Conservation (phyloP, 2,888 invertebrate genomes). For the Eupelmus urozonus region DNA sequence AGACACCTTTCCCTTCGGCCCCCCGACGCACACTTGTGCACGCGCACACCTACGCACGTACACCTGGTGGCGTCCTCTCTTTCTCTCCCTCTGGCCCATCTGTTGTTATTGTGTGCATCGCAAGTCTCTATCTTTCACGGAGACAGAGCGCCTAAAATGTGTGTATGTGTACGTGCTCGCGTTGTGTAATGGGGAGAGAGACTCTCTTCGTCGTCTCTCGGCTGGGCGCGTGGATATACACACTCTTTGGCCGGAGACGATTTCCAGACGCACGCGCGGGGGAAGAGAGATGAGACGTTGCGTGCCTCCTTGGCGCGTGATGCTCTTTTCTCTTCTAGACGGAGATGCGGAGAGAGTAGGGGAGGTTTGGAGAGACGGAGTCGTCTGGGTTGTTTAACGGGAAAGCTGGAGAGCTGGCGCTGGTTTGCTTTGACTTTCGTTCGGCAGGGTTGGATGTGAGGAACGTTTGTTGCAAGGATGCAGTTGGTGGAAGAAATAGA, state of each 20-base stretch:
- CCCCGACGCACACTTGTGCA: constrained; percentile 35
- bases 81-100: constrained; percentile 28
- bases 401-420: not conserved
- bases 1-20: constrained; percentile 30
- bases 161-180: not conserved
- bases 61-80: not conserved
- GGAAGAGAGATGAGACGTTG: not conserved
- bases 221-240: not conserved
- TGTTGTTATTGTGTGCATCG: constrained; percentile 33
- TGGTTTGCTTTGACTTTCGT: not conserved
- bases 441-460: not conserved
- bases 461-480: not conserved
- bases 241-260: not conserved
- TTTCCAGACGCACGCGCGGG: constrained; percentile 15
- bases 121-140: not conserved
- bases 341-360: no score
- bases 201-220: not conserved
- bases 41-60: constrained; percentile 18
- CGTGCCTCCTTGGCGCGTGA: not conserved
- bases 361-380: no score
- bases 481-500: no score
- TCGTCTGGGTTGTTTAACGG: not conserved
- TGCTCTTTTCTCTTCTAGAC: not conserved
- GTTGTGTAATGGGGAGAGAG: constrained; percentile 2
- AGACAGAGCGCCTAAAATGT: constrained; percentile 1